Base-by-base conservation (phyloP, 2,888 invertebrate genomes). In the Diaperis boleti region DNA sequence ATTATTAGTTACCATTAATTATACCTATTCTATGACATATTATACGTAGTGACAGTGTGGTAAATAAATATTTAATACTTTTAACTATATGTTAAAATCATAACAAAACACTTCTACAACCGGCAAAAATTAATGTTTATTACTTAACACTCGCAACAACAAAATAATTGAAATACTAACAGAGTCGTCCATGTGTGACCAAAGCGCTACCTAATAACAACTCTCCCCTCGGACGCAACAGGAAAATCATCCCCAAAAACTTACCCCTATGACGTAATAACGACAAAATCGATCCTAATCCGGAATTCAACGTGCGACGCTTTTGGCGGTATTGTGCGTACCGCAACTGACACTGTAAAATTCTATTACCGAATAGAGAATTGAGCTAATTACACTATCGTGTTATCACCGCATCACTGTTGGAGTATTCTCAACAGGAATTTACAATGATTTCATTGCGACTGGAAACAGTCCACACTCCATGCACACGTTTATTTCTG, bases 341-440 rank as follows among this genome's bases (percentile, higher is more conserved):
- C 29, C 10, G 3, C 47, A 8, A 49, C 49, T 20, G 49, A 18
- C 35, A 49, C 49, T 35, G 17, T 49, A 1, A 11, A 29, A 11
- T n/a, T n/a, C n/a, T n/a, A n/a, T n/a, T n/a, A n/a, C n/a, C n/a
- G n/a, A 35, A 1, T 15, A 49, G 13, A 49, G 11, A n/a, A n/a
- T n/a, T 33, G 15, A 11, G 26, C 22, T 2, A 52, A 33, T 39
- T 52, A 52, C 13, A 22, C 52, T 37, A 52, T 52, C 37, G 29
- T 52, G 52, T 52, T 52, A 52, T 52, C 52, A 41, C 52, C 20
- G 50, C 6, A 11, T 47, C 29, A n/a, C 29, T 29, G 18, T 49
- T 7, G 17, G 18, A 33, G 18, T 35, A 49, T 35, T 35, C 20
- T 18, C 49, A 33, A 14, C 33, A 49, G 49, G 35, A 52, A 22